phyloP scores from a whole-genome alignment of 2,113 vertebrate species.

The Benthochromis sp. region DNA sequence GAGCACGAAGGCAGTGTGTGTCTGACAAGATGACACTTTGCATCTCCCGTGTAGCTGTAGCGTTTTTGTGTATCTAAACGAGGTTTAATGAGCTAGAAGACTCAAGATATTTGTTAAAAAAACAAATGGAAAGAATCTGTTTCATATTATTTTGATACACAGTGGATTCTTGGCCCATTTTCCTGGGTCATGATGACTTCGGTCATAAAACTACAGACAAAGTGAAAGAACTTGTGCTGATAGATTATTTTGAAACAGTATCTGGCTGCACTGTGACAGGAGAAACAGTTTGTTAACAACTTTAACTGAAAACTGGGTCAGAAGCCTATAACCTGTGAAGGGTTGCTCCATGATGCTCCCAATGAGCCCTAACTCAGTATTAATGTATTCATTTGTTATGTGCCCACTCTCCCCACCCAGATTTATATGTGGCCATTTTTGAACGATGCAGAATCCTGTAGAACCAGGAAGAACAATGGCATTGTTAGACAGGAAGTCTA shows the following conservation, averaged over 20 bases:
- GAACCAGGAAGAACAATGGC: conserved; percentile 58
- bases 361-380: not conserved
- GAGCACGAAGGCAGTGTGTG: not conserved
- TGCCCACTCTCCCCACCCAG: conserved; percentile 38
- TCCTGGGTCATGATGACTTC: not conserved
- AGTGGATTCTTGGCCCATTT: not conserved
- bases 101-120: not conserved
- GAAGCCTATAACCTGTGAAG: not conserved
- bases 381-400: conserved; percentile 50
- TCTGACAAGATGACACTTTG: not conserved
- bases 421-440: conserved; percentile 45
- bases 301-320: conserved; percentile 17
- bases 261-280: not conserved
- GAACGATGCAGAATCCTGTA: conserved; percentile 33
- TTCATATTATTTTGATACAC: not conserved
- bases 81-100: not conserved
- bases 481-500: conserved; percentile 70
- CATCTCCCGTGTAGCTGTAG: not conserved
- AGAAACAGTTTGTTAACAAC: not conserved
- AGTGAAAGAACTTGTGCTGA: not conserved
- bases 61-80: not conserved
- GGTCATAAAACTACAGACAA: not conserved
- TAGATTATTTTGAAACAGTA: not conserved
- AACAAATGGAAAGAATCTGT: not conserved
- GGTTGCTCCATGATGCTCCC: not conserved